phyloP scores from a whole-genome alignment of 2,797 vertebrate genomes.

The Enteromius trimaculatus region DNA sequence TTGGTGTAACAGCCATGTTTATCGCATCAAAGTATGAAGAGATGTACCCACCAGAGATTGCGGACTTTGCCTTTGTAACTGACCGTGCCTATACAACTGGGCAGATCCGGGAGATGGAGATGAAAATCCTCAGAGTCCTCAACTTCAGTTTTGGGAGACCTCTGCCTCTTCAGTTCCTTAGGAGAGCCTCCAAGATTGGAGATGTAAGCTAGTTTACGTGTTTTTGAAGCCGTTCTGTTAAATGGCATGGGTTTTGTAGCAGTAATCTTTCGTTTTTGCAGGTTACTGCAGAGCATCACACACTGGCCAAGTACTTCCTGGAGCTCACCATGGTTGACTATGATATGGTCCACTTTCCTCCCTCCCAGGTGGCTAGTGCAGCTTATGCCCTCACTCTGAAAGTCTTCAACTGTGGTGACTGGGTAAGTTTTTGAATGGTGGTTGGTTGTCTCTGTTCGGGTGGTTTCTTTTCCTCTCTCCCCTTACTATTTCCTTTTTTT shows the following conservation, averaged over 20 bases:
- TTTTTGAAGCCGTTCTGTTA: neutral
- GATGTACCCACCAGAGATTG: constrained; percentile 83
- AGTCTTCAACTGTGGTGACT: constrained; percentile 77
- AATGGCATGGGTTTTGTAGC: too few species aligned
- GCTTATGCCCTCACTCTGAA: constrained; percentile 83
- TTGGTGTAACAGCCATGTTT: constrained; percentile 84
- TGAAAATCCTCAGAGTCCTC: constrained; percentile 75
- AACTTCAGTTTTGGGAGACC: constrained; percentile 79
- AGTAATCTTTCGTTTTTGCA: constrained; percentile 26
- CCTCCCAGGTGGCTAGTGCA: constrained; percentile 83
- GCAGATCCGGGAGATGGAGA: constrained; percentile 83
- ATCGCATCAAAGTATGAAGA: constrained; percentile 85
- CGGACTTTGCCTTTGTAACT: constrained; percentile 81
- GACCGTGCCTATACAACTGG: constrained; percentile 79
- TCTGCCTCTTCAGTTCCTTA: constrained; percentile 81
- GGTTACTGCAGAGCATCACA: constrained; percentile 81
- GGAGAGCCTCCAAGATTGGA: constrained; percentile 80
- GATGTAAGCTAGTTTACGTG: constrained; percentile 65
- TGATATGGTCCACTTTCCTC: constrained; percentile 83
- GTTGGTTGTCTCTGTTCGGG: too few species aligned
- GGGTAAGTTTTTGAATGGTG: constrained; percentile 73
- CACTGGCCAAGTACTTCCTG: constrained; percentile 85
- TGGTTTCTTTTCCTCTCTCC: too few species aligned
- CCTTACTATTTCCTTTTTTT: neutral
- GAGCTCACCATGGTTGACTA: constrained; percentile 88